Evolutionary conservation across 2,113 vertebrate genomes (phyloP), one percentile per base, ranked within the genome.

Genomic region (Scatophagus argus): DNA sequence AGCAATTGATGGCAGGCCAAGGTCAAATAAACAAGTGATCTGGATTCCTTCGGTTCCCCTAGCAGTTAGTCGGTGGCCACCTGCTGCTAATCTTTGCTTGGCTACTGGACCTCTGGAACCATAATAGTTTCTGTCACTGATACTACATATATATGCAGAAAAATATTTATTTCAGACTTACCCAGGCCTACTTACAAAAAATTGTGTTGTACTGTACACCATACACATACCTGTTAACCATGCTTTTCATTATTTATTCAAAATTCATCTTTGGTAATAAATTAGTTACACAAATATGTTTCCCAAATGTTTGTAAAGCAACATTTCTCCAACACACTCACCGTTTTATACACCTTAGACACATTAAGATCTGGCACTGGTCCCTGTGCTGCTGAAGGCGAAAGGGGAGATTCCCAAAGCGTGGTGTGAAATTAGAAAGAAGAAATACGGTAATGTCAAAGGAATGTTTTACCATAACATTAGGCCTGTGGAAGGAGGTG

Each of bases 391-490:
- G 41, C 58, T 36, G 63, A 6, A 39, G 11, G 41, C 79, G 55
- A 77, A 82, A 85, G 69, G n/a, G 56, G 80, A 78, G 86, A 84
- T 64, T 81, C 62, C 69, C 77, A 72, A 74, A 77, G 63, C 51
- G 14, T n/a, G 52, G 52, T 21, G 38, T 67, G 63, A 77, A 84
- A 85, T 86, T 84, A 79, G 54, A 85, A 60, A 65, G 65, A 43
- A 76, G 66, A 80, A 78, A 39, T 64, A 87, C 70, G 75, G 79
- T 86, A 63, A 88, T 60, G 64, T 55, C 34, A 52, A 41, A 80
- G 73, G 85, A 88, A 88, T 79, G 77, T 83, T 78, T 83, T 9
- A 62, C 64, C 75, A 83, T 79, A 86, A 87, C 82, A 89, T 21
- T 4, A 7, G 47, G 27, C n/a, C 46, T 14, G 44, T 58, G 39